Conservation (phyloP, 2,113 vertebrate genomes). For the Bujurquina vittata region DNA sequence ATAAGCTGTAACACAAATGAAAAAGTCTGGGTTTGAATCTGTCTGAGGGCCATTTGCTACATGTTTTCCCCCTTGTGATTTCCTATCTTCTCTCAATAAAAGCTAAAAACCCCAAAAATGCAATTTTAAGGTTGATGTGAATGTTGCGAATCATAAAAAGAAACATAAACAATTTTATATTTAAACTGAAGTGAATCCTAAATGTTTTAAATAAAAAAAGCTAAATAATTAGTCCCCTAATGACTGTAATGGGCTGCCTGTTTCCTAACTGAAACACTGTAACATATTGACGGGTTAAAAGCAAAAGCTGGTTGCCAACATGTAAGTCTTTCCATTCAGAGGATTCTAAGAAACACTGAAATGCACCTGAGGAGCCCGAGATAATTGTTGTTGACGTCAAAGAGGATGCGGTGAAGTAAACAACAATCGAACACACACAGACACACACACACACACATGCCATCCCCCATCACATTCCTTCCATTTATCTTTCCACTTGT, state of each 20-base stretch:
- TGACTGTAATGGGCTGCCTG: constrained; percentile 12
- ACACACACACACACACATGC: background rate
- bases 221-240: constrained; percentile 19
- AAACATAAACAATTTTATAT: too few relatives aligned
- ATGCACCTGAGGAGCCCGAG: constrained; percentile 43
- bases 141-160: too few relatives aligned
- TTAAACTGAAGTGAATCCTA: background rate
- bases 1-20: background rate
- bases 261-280: constrained; percentile 20
- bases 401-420: constrained; percentile 18
- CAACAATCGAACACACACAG: background rate
- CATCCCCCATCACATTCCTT: constrained; percentile 1
- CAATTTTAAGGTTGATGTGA: too few relatives aligned
- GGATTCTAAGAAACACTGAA: constrained; percentile 29
- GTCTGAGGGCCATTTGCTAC: background rate
- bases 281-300: constrained; percentile 29
- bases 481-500: constrained; percentile 63
- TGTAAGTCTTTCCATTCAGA: constrained; percentile 53
- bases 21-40: background rate
- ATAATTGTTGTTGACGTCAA: constrained; percentile 50
- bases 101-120: background rate
- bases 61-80: background rate
- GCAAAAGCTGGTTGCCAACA: constrained; percentile 23
- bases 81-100: background rate
- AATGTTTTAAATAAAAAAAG: background rate